phyloP scores from a whole-genome alignment of 2,888 invertebrate genomes.

The Andrena bicolor region DNA sequence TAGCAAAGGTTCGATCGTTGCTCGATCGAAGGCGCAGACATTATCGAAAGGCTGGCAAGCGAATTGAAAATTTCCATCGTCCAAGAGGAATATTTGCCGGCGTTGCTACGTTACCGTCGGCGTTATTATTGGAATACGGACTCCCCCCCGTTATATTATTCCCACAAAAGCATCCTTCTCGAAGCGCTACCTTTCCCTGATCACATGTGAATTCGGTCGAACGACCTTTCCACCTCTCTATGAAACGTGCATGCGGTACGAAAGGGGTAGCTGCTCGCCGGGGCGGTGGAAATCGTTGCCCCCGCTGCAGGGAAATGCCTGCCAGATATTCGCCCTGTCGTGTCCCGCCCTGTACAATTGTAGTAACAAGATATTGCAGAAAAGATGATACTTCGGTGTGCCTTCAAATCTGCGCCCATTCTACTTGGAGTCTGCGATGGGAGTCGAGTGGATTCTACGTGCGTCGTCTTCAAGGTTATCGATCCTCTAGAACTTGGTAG shows the following conservation, averaged over 20 bases:
- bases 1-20: conserved; percentile 4
- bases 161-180: neutral
- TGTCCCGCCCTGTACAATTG: neutral
- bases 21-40: conserved; percentile 7
- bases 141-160: conserved; percentile 20
- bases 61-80: conserved; percentile 30
- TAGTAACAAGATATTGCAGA: neutral
- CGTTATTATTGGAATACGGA: conserved; percentile 23
- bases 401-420: conserved; percentile 18
- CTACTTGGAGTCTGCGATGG: conserved; percentile 35
- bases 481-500: conserved; percentile 56
- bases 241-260: neutral
- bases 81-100: conserved; percentile 19
- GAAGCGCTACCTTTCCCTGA: neutral
- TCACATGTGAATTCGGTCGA: neutral
- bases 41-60: conserved; percentile 8
- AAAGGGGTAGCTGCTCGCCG: neutral
- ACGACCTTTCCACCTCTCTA: neutral
- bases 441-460: conserved; percentile 39
- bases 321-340: neutral
- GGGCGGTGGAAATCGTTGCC: neutral
- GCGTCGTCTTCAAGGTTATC: conserved; percentile 70
- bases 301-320: neutral
- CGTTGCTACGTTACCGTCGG: conserved; percentile 9
- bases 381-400: neutral